These are phyloP conservation scores for Papilio xuthus DNA, from an alignment of 1,140 invertebrate genomes.

Conservation along the genomic window DNA sequence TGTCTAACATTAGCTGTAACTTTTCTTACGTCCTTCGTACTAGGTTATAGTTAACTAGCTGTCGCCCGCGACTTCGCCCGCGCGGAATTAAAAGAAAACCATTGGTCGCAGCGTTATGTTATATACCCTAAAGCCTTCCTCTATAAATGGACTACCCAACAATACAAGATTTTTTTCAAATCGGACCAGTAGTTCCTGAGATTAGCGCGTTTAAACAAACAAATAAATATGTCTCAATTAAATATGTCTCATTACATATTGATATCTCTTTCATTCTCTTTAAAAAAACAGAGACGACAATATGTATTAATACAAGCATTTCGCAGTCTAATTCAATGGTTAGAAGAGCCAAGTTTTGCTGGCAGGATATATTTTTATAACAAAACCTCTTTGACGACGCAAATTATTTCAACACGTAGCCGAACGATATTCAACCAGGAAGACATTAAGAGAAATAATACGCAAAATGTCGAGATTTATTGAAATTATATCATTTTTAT, in stretches of 20 bases:
- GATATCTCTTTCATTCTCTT: neutral
- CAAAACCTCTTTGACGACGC: neutral
- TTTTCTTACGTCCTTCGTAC: neutral
- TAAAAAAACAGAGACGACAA: neutral
- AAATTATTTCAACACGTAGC: slow-evolving; percentile 5
- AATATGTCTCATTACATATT: no score
- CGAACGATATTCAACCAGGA: slow-evolving; percentile 28
- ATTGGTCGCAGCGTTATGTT: no score
- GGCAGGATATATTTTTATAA: slow-evolving; percentile 7
- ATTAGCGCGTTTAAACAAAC: no score
- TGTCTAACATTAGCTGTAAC: neutral
- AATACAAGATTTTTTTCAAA: no score
- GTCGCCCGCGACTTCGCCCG: no score
- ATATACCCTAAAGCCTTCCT: no score
- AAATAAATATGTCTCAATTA: no score
- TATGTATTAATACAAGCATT: neutral
- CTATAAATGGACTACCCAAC: no score
- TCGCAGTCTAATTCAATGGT: neutral
- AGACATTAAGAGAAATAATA: slow-evolving; percentile 33
- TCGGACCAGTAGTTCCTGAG: no score
- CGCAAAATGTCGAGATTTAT: slow-evolving; percentile 28
- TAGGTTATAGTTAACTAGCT: neutral
- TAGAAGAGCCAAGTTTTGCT: neutral
- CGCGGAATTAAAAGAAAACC: no score
- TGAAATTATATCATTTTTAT: slow-evolving; percentile 32